phyloP scores from a whole-genome alignment of 2,113 vertebrate species.

The Pungitius pungitius region DNA sequence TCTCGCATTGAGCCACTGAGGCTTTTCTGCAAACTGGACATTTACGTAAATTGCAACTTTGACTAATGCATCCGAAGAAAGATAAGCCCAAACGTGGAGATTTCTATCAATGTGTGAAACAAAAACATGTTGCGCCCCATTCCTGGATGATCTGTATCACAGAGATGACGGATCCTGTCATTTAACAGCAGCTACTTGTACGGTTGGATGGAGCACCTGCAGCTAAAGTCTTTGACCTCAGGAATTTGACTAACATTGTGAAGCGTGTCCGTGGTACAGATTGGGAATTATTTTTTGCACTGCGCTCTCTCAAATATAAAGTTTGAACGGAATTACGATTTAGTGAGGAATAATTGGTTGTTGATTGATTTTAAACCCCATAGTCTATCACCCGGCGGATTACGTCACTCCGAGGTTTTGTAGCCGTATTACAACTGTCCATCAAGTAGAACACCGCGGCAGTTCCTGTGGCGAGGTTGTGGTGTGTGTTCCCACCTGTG shows the following conservation, averaged over 20 bases:
- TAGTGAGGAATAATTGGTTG: not conserved
- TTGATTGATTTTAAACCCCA: conserved; percentile 41
- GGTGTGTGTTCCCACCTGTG: conserved; percentile 36
- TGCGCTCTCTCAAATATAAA: not conserved
- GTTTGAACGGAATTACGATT: conserved; percentile 13
- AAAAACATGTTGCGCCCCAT: not conserved
- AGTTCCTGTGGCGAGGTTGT: not conserved
- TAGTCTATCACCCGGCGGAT: conserved; percentile 38
- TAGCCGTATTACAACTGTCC: conserved; percentile 46
- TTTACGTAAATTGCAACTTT: conserved; percentile 7
- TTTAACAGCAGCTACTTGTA: conserved; percentile 57
- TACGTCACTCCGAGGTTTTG: conserved; percentile 38
- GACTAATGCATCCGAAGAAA: not conserved
- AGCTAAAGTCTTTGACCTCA: conserved; percentile 64
- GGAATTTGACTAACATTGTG: conserved; percentile 55
- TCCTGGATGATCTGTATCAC: conserved; percentile 18
- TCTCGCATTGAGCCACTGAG: not conserved
- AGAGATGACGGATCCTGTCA: conserved; percentile 62
- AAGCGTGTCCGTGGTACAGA: not conserved
- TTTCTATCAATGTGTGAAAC: not conserved
- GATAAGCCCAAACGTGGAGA: not conserved
- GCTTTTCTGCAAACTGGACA: not conserved
- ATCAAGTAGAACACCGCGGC: conserved; percentile 40
- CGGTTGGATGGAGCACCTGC: conserved; percentile 64
- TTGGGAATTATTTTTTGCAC: not conserved